Base-by-base conservation (phyloP, 2,888 invertebrate genomes). In the Latrodectus elegans region DNA sequence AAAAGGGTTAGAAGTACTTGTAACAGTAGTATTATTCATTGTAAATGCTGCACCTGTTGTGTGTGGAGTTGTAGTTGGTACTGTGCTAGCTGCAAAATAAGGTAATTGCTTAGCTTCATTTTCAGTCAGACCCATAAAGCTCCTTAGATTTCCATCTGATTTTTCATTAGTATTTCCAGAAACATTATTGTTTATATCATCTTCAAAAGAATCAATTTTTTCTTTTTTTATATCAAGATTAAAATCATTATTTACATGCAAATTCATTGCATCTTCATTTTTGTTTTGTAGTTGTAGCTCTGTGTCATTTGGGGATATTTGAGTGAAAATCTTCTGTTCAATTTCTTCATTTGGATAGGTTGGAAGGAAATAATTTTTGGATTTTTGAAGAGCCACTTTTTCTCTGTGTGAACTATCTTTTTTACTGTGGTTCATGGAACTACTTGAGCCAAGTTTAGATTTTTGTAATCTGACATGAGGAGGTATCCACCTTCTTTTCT, bases 401-500 rank as follows among this genome's bases (percentile, higher is more conserved):
- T 83, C 79, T 65, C 70, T 78, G 12, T 17, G 55, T 52, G 10
- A 52, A 6, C 65, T 67, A 6, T 67, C 64, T 55, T 77, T 73
- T 22, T 77, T 26, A 11, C 74, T 83, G 17, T 72, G 75, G 55
- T 53, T 72, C 8, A 26, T 38, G 53, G 71, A 60, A 26, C 26
- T 22, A 22, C n/a, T 17, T 4, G 85, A 74, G 17, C 73, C 26
- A 64, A 88, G 51, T 75, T 88, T 88, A 12, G 88, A 88, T 53
- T 88, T 88, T 12, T 88, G 88, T 15, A 85, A 17, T 12, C 84
- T 67, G 0, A 83, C 81, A 60, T 85, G 85, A 12, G 88, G 85
- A n/a, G 81, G 81, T 67, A 81, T 77, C 88, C 88, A 85, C 60
- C 85, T 49, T 67, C 88, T 81, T 60, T 88, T 88, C 74, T 84